Evolutionary conservation across 2,797 vertebrate species (phyloP).

Genomic region (Tadarida brasiliensis): DNA sequence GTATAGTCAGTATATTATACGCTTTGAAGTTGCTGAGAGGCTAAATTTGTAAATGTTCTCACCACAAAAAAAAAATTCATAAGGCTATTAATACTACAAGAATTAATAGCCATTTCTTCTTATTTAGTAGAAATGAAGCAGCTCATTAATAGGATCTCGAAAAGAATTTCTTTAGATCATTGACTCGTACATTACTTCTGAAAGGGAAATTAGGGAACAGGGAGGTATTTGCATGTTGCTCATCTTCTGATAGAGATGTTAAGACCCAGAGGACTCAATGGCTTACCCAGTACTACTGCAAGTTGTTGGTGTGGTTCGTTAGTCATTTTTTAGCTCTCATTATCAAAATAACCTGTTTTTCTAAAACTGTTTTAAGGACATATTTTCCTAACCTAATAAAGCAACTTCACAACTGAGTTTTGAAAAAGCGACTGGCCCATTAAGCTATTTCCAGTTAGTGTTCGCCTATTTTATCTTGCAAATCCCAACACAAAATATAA

Average conservation of each 20-base stretch:
- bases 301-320: neutral
- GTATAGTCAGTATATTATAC: neutral
- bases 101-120: neutral
- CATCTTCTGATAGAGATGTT: neutral
- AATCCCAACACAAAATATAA: neutral
- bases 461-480: conserved; percentile 25
- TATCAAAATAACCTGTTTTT: neutral
- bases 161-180: neutral
- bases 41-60: neutral
- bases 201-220: neutral
- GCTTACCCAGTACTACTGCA: neutral
- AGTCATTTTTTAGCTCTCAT: neutral
- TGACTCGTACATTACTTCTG: neutral
- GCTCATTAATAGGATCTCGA: neutral
- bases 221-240: neutral
- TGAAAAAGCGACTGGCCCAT: neutral
- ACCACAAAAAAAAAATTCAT: neutral
- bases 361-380: neutral
- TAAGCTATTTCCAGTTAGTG: neutral
- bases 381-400: neutral
- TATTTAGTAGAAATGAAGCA: neutral
- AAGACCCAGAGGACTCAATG: neutral
- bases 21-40: neutral
- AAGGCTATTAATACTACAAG: neutral
- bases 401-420: neutral